Evolutionary conservation across 2,888 invertebrate species (phyloP).

Genomic region (Agrotis ipsilon): DNA sequence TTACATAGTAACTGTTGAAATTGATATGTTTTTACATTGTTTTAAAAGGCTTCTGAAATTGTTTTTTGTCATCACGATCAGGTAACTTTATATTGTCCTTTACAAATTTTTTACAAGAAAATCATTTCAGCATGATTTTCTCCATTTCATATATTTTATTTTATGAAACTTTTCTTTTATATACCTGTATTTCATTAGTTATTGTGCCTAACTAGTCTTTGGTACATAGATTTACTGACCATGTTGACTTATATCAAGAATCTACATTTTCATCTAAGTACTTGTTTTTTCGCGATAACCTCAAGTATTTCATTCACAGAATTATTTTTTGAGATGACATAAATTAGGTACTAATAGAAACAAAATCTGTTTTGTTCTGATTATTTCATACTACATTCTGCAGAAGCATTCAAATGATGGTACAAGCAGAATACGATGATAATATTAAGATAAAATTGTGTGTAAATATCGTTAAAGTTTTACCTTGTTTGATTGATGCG

Average conservation of each 20-base stretch:
- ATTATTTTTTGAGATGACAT: background rate
- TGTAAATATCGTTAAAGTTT: slow-evolving; percentile 31
- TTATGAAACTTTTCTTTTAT: too few species aligned
- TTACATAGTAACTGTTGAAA: slow-evolving; percentile 56
- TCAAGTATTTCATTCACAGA: background rate
- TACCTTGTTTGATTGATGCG: background rate
- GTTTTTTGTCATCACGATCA: too few species aligned
- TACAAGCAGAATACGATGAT: slow-evolving; percentile 13
- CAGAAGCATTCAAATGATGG: background rate
- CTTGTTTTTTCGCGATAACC: background rate
- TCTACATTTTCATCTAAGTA: too few species aligned
- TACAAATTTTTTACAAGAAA: too few species aligned
- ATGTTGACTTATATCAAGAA: too few species aligned
- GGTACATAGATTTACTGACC: too few species aligned
- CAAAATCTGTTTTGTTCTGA: slow-evolving; percentile 2
- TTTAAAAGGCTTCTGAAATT: background rate
- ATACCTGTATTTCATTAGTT: too few species aligned
- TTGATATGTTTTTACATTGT: slow-evolving; percentile 23
- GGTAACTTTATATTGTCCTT: too few species aligned
- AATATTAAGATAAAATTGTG: slow-evolving; percentile 23
- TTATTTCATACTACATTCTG: background rate
- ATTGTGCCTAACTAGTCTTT: too few species aligned
- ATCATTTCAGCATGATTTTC: too few species aligned
- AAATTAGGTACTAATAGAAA: background rate
- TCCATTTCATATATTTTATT: too few species aligned